Base-by-base conservation (phyloP, 1,140 invertebrate species). In the Drosophila bocqueti region DNA sequence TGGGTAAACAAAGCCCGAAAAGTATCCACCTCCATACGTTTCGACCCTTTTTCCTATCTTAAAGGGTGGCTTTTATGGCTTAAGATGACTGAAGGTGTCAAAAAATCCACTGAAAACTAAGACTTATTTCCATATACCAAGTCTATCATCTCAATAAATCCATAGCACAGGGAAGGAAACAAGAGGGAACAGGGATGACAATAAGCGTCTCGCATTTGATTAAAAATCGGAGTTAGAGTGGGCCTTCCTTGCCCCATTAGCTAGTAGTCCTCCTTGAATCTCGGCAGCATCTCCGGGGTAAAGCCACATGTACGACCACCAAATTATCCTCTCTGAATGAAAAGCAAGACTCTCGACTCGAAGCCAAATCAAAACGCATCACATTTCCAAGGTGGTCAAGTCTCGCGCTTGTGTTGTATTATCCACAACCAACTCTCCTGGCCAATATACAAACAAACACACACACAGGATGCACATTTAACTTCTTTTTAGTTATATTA, bases 401-500 rank as follows among this genome's bases (percentile, higher is more conserved):
- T 57, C 55, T 36, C 16, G 13, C 36, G 46, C 15, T 68, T 47
- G 68, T 34, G 43, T 43, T 71, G 52, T 72, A 50, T 55, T 60
- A 40, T 55, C 40, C 43, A 38, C 40, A 29, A 59, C 24, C 45
- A 36, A 55, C 54, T 40, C 52, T 34, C 29, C 21, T 10, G 10
- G 11, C 49, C 29, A 64, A 50, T 64, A 69, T 64, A 69, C 47
- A 76, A 42, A 66, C 24, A 76, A 26, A 66, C 46, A 63, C 45
- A 71, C 46, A 63, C 42, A 58, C 36, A 75, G 57, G 42, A 62
- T 63, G 45, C 58, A 75, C 55, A 49, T 58, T 58, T 26, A 49
- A 57, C 68, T 66, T 60, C 46, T 63, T 74, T 73, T 81, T 57
- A 47, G 69, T 78, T 75, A 50, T 82, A 79, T 69, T 65, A 75